phyloP scores from a whole-genome alignment of 2,888 invertebrate genomes.

The Synergus itoensis region DNA sequence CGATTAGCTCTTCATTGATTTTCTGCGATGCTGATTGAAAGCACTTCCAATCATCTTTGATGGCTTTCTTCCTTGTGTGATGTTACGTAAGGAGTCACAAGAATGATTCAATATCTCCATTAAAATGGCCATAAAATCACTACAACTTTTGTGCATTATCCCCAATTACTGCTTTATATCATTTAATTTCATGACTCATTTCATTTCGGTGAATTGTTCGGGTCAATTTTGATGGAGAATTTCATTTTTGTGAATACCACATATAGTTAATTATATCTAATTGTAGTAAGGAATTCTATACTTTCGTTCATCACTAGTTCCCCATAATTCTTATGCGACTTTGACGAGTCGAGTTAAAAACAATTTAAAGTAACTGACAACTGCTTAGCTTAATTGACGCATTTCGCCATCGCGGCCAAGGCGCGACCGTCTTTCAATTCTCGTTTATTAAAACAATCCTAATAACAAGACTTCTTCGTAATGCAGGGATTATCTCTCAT shows the following conservation, averaged over 20 bases:
- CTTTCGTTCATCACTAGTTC: neutral
- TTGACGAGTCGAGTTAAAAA: constrained; percentile 64
- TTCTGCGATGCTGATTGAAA: constrained; percentile 17
- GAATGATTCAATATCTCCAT: neutral
- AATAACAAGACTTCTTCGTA: neutral
- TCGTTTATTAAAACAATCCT: constrained; percentile 52
- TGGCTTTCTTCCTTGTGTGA: neutral
- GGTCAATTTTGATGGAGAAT: neutral
- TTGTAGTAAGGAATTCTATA: neutral
- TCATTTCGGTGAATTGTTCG: neutral
- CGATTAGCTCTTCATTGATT: constrained; percentile 5
- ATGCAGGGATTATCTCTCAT: constrained; percentile 27
- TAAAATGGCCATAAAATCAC: neutral
- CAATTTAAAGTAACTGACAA: constrained; percentile 68
- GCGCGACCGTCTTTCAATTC: constrained; percentile 58
- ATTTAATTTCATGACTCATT: no score
- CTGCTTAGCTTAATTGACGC: constrained; percentile 66
- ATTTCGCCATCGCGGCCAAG: constrained; percentile 46
- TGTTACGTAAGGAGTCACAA: neutral
- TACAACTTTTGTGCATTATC: neutral
- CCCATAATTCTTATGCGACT: constrained; percentile 53
- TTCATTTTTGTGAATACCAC: neutral
- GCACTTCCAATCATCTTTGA: neutral
- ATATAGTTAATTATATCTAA: neutral
- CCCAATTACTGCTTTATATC: neutral